These are phyloP conservation scores for Boloria selene DNA, from an alignment of 2,888 invertebrate genomes.

Conservation along the genomic window DNA sequence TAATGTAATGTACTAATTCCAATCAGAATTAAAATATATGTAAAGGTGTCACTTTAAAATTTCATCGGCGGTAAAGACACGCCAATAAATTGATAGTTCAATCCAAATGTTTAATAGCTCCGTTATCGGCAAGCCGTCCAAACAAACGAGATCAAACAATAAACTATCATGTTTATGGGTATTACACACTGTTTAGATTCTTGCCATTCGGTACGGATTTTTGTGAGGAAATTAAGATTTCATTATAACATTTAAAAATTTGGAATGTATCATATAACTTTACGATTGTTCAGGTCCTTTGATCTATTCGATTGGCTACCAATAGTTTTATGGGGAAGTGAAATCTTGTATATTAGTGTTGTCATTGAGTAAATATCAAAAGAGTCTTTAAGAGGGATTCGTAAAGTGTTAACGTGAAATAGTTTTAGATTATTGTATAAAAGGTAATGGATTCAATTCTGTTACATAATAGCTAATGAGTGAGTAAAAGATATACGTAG, in stretches of 20 bases:
- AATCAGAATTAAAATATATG: too few relatives aligned
- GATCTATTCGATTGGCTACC: slow-evolving; percentile 14
- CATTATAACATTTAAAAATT: slow-evolving; percentile 20
- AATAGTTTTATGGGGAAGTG: slow-evolving; percentile 19
- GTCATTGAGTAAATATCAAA: slow-evolving; percentile 10
- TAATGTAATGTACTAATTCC: too few relatives aligned
- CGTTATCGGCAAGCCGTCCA: slow-evolving; percentile 24
- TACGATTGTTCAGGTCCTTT: slow-evolving; percentile 10
- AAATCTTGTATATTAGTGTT: slow-evolving; percentile 1
- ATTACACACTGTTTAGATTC: slow-evolving; percentile 29
- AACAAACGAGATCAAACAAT: slow-evolving; percentile 27
- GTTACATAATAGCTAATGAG: neutral
- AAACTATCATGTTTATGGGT: slow-evolving; percentile 27
- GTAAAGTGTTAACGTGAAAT: too few relatives aligned
- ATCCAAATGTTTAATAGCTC: slow-evolving; percentile 27
- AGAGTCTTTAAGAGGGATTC: too few relatives aligned
- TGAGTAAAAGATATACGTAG: too few relatives aligned
- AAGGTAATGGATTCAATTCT: neutral
- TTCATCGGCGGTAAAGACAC: neutral
- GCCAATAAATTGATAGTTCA: slow-evolving; percentile 3
- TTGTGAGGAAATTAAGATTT: slow-evolving; percentile 27
- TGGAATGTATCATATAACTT: slow-evolving; percentile 15
- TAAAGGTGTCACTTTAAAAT: neutral
- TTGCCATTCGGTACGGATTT: slow-evolving; percentile 30
- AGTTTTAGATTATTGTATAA: neutral